Percentiles rank a stretch among this genome's conserved stretches.
phyloP scores from a whole-genome alignment of 64 coral and sea anemone species.

The Actinia equina region DNA sequence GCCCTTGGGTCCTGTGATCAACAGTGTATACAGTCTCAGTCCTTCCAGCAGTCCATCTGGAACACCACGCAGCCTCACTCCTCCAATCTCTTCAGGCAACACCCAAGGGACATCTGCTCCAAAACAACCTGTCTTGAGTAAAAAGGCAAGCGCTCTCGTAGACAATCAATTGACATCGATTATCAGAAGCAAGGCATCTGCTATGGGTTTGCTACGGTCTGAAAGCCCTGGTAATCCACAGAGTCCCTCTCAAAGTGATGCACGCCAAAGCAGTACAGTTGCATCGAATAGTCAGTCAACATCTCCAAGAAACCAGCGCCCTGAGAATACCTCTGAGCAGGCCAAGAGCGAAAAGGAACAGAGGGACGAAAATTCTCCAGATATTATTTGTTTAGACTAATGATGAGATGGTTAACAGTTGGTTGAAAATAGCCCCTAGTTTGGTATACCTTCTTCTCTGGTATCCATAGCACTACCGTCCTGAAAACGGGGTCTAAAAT shows the following conservation, averaged over 20 bases:
- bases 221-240: background rate
- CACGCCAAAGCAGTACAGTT: background rate
- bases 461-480: too few relatives aligned
- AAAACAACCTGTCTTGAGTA: conserved; percentile 68
- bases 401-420: background rate
- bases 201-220: conserved; percentile 71
- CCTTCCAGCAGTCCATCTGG: conserved; percentile 32
- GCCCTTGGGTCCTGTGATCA: conserved; percentile 67
- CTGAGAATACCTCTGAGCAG: background rate
- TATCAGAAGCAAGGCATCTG: conserved; percentile 82
- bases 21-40: conserved; percentile 81
- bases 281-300: conserved; percentile 7
- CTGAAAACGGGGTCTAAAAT: too few relatives aligned
- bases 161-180: conserved; percentile 87
- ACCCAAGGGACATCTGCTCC: conserved; percentile 10
- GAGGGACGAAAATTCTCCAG: conserved; percentile 35
- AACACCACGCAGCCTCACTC: conserved; percentile 57
- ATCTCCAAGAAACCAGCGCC: background rate
- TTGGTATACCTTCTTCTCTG: too few relatives aligned
- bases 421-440: background rate
- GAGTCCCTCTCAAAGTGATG: conserved; percentile 4
- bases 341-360: background rate
- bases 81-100: conserved; percentile 15
- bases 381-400: conserved; percentile 69
- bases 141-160: conserved; percentile 73